These are phyloP conservation scores for Halcyon leucocephala DNA, from an alignment of 2,797 vertebrate species.

Conservation along the genomic window DNA sequence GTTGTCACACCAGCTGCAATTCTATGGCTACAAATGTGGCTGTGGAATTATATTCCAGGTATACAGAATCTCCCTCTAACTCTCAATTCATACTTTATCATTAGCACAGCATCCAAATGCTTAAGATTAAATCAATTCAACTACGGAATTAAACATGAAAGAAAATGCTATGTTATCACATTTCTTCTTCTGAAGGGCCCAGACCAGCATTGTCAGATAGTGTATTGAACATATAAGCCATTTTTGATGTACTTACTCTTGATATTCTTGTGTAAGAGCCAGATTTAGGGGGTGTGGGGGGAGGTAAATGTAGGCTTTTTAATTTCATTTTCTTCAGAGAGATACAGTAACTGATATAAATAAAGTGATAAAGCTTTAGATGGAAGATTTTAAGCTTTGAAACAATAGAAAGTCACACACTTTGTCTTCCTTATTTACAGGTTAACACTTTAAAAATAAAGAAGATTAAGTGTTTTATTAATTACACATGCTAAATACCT, in stretches of 20 bases:
- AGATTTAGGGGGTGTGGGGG: not conserved
- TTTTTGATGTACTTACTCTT: not conserved
- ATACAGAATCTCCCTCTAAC: not conserved
- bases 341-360: not conserved
- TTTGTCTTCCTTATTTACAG: not conserved
- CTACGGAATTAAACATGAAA: not conserved
- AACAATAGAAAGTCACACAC: not conserved
- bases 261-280: not conserved
- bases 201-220: not conserved
- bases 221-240: not conserved
- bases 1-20: slow-evolving; percentile 9
- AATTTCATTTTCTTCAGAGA: not conserved
- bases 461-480: not conserved
- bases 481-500: not conserved
- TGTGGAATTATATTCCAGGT: not conserved
- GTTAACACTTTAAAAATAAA: not conserved
- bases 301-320: not conserved
- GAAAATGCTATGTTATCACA: not conserved
- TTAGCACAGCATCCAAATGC: not conserved
- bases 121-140: not conserved
- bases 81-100: not conserved
- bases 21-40: not conserved
- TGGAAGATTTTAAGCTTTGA: not conserved
- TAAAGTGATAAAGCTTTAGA: not conserved
- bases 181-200: not conserved